These are phyloP conservation scores for Diglossa cyanea DNA, from an alignment of 2,797 vertebrate genomes.

Conservation along the genomic window DNA sequence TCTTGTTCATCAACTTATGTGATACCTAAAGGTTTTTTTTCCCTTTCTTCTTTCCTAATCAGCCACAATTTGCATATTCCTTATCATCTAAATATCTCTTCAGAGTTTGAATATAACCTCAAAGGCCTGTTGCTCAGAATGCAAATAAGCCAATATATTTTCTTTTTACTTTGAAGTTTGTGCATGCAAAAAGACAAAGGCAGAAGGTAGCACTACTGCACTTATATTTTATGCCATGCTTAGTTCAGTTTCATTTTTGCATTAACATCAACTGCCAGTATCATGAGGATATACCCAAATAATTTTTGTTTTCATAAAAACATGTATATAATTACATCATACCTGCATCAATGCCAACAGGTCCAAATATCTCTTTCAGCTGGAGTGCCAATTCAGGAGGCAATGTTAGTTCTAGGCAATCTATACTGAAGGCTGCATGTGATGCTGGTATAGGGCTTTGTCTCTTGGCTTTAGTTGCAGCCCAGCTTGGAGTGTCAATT, in stretches of 20 bases:
- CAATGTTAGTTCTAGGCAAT: conserved; percentile 88
- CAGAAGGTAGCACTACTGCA: not conserved
- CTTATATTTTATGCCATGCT: not conserved
- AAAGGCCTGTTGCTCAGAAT: not conserved
- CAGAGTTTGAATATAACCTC: not conserved
- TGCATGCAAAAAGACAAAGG: not conserved
- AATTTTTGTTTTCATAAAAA: not conserved
- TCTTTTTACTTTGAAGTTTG: not conserved
- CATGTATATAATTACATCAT: conserved; percentile 29
- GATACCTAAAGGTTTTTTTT: not conserved
- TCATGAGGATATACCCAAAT: not conserved
- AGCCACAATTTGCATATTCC: not conserved
- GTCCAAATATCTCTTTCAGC: conserved; percentile 93
- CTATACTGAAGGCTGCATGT: conserved; percentile 79
- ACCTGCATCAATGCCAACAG: conserved; percentile 94
- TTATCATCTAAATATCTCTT: not conserved
- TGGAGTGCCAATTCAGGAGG: conserved; percentile 93
- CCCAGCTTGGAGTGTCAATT: not conserved
- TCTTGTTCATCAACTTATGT: not conserved
- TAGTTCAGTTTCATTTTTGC: not conserved
- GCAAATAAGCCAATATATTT: not conserved
- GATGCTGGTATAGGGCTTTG: conserved; percentile 4
- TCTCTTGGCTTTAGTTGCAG: conserved; percentile 26
- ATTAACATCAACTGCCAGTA: not conserved
- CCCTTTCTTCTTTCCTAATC: not conserved